phyloP scores from a whole-genome alignment of 1,140 invertebrate species.

The Adoxophyes honmai region DNA sequence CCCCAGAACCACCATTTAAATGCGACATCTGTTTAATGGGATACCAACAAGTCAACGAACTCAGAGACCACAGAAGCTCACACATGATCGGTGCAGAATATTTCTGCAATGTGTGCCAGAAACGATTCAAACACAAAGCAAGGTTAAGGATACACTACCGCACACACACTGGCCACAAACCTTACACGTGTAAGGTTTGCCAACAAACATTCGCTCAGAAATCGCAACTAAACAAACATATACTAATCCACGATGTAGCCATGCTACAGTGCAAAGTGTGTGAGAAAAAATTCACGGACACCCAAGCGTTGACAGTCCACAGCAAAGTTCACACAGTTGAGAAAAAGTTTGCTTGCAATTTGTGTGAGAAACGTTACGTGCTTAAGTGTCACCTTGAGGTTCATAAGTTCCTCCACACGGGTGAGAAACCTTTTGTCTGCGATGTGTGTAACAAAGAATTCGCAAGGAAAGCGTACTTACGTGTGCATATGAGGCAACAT shows the following conservation, averaged over 20 bases:
- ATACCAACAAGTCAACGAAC: no score
- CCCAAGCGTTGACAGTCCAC: slow-evolving; percentile 17
- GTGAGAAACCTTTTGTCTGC: slow-evolving; percentile 8
- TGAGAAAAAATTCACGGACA: slow-evolving; percentile 3
- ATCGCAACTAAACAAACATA: neutral
- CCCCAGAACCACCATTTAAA: no score
- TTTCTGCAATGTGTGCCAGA: neutral
- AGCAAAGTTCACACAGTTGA: neutral
- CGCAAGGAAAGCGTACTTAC: neutral
- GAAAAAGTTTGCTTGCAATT: slow-evolving; percentile 3
- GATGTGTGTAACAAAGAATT: slow-evolving; percentile 15
- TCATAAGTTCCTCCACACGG: slow-evolving; percentile 15
- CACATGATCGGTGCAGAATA: neutral
- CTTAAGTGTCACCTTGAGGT: slow-evolving; percentile 7
- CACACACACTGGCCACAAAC: no score
- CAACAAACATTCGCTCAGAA: neutral
- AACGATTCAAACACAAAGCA: neutral
- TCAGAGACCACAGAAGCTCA: no score
- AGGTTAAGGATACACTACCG: neutral
- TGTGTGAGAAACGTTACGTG: slow-evolving; percentile 13
- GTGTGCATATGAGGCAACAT: slow-evolving; percentile 1
- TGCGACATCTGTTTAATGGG: no score
- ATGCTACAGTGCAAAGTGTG: slow-evolving; percentile 7
- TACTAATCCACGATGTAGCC: neutral
- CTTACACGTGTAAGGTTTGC: slow-evolving; percentile 12